Percentiles rank a stretch among this genome's conserved stretches.
These are phyloP conservation scores for Premnoplex brunnescens DNA, from an alignment of 2,797 vertebrate genomes.

Conservation along the genomic window DNA sequence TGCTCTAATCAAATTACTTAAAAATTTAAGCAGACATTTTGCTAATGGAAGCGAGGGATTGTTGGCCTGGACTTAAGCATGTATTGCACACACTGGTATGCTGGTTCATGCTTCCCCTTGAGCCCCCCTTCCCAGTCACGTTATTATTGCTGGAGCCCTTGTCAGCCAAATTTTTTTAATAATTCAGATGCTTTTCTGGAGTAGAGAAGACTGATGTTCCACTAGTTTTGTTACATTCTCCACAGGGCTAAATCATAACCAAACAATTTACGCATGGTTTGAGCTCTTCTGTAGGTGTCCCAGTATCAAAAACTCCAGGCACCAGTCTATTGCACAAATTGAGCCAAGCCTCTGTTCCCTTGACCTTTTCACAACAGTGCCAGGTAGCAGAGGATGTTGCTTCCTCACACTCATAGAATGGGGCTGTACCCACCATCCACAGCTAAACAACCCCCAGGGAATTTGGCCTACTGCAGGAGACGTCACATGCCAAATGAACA, in stretches of 20 bases:
- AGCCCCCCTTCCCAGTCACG: background rate
- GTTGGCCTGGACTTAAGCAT: background rate
- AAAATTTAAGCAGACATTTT: background rate
- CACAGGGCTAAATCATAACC: background rate
- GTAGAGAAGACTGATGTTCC: background rate
- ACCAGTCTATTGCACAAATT: rapidly evolving
- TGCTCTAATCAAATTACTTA: background rate
- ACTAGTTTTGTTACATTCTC: background rate
- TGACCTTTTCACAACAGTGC: background rate
- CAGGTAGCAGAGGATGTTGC: background rate
- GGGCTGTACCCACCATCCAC: background rate
- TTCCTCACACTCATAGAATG: background rate
- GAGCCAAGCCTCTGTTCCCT: background rate
- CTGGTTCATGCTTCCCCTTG: background rate
- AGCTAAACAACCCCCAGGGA: background rate
- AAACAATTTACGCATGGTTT: background rate
- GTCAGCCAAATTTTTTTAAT: background rate
- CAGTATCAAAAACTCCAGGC: background rate
- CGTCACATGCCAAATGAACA: rapidly evolving
- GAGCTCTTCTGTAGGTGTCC: background rate
- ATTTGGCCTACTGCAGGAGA: background rate
- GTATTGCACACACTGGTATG: background rate
- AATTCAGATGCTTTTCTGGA: background rate
- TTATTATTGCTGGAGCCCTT: background rate
- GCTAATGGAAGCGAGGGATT: background rate